phyloP scores from a whole-genome alignment of 2,113 vertebrate genomes.

The human region GRCh38 chr12:29727001-29727500 shows the following conservation, averaged over 20 bases:
- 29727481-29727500: no score
- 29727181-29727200: constrained; percentile 41
- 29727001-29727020: neutral
- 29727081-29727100: neutral
- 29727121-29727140: constrained; percentile 43
- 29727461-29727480: no score
- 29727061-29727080: constrained; percentile 62
- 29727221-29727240: neutral
- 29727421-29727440: no score
- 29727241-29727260: neutral
- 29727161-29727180: neutral
- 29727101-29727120: neutral
- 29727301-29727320: neutral
- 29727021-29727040: constrained; percentile 48
- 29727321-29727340: neutral
- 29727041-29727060: constrained; percentile 51
- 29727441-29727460: no score
- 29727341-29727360: neutral
- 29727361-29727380: no score
- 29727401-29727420: no score
- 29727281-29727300: neutral
- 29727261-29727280: neutral
- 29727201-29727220: neutral
- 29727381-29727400: no score
- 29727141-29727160: neutral